These are phyloP conservation scores for Tangara arthus DNA, from an alignment of 2,797 vertebrate species.

Conservation along the genomic window DNA sequence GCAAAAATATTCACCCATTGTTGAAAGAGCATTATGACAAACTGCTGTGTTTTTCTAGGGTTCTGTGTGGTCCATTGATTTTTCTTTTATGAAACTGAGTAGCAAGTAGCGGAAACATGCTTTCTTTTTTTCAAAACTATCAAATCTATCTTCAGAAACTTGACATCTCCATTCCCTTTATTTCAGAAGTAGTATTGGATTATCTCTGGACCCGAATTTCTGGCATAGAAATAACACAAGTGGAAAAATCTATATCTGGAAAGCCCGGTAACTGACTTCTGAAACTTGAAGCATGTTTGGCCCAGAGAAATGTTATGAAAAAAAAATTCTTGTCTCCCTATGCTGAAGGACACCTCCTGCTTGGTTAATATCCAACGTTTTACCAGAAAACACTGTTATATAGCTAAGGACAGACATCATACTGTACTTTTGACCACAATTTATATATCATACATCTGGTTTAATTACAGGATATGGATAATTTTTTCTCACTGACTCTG, in stretches of 20 bases:
- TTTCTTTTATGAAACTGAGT: neutral
- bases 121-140: neutral
- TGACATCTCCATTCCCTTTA: neutral
- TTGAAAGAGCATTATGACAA: neutral
- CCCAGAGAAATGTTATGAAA: neutral
- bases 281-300: neutral
- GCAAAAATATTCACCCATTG: neutral
- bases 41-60: neutral
- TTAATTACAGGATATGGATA: neutral
- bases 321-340: neutral
- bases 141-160: neutral
- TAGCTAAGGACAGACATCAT: accelerated
- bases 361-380: neutral
- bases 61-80: neutral
- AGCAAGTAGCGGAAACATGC: neutral
- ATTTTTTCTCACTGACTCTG: neutral
- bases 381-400: neutral
- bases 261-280: neutral
- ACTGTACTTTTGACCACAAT: neutral
- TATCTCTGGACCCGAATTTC: neutral
- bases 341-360: neutral
- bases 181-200: neutral
- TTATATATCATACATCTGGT: neutral
- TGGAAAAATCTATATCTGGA: neutral
- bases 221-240: neutral